phyloP scores from a whole-genome alignment of 2,113 vertebrate species.

The Chionis minor region DNA sequence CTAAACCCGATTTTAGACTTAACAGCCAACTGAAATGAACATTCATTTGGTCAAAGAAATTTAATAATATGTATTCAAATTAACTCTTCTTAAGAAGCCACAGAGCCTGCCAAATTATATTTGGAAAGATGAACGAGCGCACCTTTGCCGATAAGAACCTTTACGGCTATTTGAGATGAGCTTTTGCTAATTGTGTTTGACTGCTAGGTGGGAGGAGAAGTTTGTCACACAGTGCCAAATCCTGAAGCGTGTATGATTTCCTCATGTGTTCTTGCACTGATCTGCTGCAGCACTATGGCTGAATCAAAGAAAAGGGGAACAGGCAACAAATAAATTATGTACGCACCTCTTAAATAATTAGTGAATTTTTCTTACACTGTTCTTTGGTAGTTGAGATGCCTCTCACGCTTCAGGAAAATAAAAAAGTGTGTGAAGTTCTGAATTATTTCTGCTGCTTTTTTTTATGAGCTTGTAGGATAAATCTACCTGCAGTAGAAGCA shows the following conservation, averaged over 20 bases:
- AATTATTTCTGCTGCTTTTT: not conserved
- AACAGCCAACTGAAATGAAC: not conserved
- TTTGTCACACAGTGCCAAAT: not conserved
- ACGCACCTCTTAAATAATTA: not conserved
- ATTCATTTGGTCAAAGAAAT: not conserved
- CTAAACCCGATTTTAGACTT: not conserved
- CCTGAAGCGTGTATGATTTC: not conserved
- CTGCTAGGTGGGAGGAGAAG: not conserved
- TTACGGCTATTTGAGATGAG: not conserved
- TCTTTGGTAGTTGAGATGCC: not conserved
- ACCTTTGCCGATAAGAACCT: not conserved
- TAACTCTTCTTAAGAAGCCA: not conserved
- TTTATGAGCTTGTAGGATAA: not conserved
- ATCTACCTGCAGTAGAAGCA: not conserved
- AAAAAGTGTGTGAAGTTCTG: not conserved
- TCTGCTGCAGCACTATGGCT: not conserved
- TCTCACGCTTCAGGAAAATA: not conserved
- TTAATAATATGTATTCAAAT: not conserved
- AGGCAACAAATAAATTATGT: conserved; percentile 22
- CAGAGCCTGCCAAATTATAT: not conserved
- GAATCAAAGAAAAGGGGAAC: not conserved
- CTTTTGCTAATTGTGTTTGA: not conserved
- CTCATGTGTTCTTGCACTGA: not conserved
- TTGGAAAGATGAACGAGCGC: not conserved
- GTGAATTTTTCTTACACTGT: not conserved